Conservation (phyloP, 1,140 invertebrate genomes). For the Hycleus cichorii region DNA sequence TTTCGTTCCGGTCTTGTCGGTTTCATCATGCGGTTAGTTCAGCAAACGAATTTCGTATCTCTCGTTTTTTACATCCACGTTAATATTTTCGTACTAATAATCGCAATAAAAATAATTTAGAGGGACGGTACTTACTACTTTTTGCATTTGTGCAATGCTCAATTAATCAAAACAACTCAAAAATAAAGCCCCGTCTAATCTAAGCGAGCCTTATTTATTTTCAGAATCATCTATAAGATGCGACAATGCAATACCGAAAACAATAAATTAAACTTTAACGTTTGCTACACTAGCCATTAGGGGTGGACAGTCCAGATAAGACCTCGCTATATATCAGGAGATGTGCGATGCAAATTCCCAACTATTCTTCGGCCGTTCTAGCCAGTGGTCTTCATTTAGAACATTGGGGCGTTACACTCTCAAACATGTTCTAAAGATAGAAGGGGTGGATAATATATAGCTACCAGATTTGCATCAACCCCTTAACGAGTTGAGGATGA, state of each 20-base stretch:
- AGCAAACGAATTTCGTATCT: slow-evolving; percentile 4
- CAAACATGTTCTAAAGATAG: slow-evolving; percentile 17
- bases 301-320: slow-evolving; percentile 38
- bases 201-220: not conserved
- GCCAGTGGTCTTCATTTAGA: slow-evolving; percentile 1
- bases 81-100: not conserved
- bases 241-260: slow-evolving; percentile 36
- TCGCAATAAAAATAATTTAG: not conserved
- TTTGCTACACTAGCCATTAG: slow-evolving; percentile 33
- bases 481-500: slow-evolving; percentile 5
- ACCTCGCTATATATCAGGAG: slow-evolving; percentile 30
- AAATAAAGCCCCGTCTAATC: too few relatives aligned
- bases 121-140: not conserved
- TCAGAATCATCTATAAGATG: slow-evolving; percentile 34
- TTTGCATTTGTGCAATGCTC: too few relatives aligned
- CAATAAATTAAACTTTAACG: slow-evolving; percentile 41
- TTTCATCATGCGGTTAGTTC: not conserved
- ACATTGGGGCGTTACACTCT: not conserved
- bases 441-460: slow-evolving; percentile 29
- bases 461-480: slow-evolving; percentile 24
- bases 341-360: slow-evolving; percentile 28
- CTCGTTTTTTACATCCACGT: not conserved
- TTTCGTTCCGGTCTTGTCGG: not conserved
- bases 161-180: too few relatives aligned
- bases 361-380: slow-evolving; percentile 4